Percentiles rank a stretch among this genome's conserved stretches.
These are phyloP conservation scores for Oegoconia quadripuncta DNA, from an alignment of 2,888 invertebrate species.

Conservation along the genomic window DNA sequence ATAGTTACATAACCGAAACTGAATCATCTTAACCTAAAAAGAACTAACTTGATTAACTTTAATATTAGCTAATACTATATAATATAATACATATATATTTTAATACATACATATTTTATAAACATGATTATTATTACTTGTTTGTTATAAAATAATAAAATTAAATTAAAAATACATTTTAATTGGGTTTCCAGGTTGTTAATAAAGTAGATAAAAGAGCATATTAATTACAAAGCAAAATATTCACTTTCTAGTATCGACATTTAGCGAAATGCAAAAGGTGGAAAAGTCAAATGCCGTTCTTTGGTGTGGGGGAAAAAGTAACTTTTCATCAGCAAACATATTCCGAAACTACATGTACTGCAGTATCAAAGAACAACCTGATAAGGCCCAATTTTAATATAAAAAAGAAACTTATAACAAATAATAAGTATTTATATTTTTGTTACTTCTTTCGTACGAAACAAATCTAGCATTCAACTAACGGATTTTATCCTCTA, in stretches of 20 bases:
- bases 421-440: conserved; percentile 13
- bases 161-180: neutral
- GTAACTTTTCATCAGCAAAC: too few relatives aligned
- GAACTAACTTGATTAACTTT: conserved; percentile 24
- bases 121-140: neutral
- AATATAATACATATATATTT: neutral
- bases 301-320: conserved; percentile 53
- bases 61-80: conserved; percentile 7
- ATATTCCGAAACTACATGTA: neutral
- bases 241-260: conserved; percentile 22
- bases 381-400: conserved; percentile 28
- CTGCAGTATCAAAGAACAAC: conserved; percentile 28
- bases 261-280: conserved; percentile 22
- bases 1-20: conserved; percentile 30
- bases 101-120: neutral
- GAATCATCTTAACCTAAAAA: conserved; percentile 38
- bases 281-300: conserved; percentile 41
- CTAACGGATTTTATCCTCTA: conserved; percentile 67
- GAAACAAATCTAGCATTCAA: conserved; percentile 51
- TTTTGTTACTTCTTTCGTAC: conserved; percentile 18
- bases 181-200: conserved; percentile 35
- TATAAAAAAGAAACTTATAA: conserved; percentile 21
- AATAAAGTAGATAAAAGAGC: conserved; percentile 27
- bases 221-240: conserved; percentile 49
- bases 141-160: conserved; percentile 3